A percentile compares a stretch with the other conserved stretches of the same genome.
Evolutionary conservation across 2,113 vertebrate genomes (phyloP).

Genomic region (Heptranchias perlo): DNA sequence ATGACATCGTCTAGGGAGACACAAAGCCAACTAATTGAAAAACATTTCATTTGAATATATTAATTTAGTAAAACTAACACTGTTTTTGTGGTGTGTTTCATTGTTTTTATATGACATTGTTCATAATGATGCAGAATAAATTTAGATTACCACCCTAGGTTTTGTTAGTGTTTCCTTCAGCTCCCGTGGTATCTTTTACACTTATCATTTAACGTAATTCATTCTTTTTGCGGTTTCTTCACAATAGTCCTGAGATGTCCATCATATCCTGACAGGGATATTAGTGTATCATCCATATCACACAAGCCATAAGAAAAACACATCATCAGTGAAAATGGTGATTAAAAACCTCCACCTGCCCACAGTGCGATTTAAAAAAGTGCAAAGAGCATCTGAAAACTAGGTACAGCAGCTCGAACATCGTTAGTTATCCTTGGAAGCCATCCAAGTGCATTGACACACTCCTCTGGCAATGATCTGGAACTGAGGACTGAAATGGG

Average conservation of each 20-base stretch:
- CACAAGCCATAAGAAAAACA: neutral
- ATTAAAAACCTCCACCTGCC: too few species aligned
- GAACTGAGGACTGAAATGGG: neutral
- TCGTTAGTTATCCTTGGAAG: too few species aligned
- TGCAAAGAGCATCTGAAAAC: too few species aligned
- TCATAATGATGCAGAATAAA: neutral
- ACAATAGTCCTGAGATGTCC: neutral
- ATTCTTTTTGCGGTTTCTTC: too few species aligned
- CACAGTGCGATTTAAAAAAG: too few species aligned
- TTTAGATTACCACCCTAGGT: neutral
- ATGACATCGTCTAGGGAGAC: neutral
- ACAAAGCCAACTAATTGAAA: conserved; percentile 2
- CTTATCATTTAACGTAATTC: too few species aligned
- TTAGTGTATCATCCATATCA: neutral
- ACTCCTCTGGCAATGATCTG: neutral
- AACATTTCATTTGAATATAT: conserved; percentile 27
- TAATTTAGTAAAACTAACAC: conserved; percentile 22
- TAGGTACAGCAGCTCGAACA: too few species aligned
- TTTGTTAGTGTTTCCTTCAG: neutral
- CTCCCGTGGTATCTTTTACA: neutral
- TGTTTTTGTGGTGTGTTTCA: neutral
- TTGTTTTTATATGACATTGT: neutral
- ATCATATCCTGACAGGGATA: too few species aligned
- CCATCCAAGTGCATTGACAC: neutral
- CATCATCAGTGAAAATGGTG: too few species aligned